These are phyloP conservation scores for Myripristis murdjan DNA, from an alignment of 2,797 vertebrate genomes.

Conservation along the genomic window DNA sequence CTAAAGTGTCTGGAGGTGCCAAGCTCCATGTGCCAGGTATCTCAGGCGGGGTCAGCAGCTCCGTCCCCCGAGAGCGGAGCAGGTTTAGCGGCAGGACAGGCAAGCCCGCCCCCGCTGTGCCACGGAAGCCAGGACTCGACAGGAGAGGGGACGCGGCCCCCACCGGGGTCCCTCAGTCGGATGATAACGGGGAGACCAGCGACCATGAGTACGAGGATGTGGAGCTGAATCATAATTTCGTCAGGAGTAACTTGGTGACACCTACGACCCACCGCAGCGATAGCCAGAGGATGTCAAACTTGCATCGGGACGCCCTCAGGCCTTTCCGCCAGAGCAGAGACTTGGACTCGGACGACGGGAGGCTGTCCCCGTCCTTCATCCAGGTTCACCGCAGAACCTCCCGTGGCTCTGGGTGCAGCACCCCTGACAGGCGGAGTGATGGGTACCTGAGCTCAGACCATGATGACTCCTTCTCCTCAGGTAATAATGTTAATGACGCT, in stretches of 20 bases:
- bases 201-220: slow-evolving; percentile 88
- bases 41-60: slow-evolving; percentile 17
- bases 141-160: slow-evolving; percentile 20
- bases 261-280: slow-evolving; percentile 67
- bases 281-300: slow-evolving; percentile 49
- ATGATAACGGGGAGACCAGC: slow-evolving; percentile 75
- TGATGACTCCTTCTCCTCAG: slow-evolving; percentile 89
- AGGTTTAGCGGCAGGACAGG: slow-evolving; percentile 74
- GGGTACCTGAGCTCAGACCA: slow-evolving; percentile 93
- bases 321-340: slow-evolving; percentile 81
- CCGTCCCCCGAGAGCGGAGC: slow-evolving; percentile 65
- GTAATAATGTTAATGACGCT: no score
- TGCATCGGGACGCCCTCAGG: slow-evolving; percentile 66
- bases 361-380: slow-evolving; percentile 80
- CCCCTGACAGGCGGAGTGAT: slow-evolving; percentile 89
- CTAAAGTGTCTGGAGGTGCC: slow-evolving; percentile 30
- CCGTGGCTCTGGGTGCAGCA: slow-evolving; percentile 86
- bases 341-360: slow-evolving; percentile 85
- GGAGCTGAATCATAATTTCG: slow-evolving; percentile 89
- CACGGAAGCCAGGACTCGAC: slow-evolving; percentile 60
- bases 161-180: slow-evolving; percentile 20
- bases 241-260: slow-evolving; percentile 83
- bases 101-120: slow-evolving; percentile 80
- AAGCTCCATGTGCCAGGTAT: slow-evolving; percentile 45
- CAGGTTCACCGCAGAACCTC: slow-evolving; percentile 61